Conservation (phyloP, 2,797 vertebrate genomes). For the Pipistrellus kuhlii region DNA sequence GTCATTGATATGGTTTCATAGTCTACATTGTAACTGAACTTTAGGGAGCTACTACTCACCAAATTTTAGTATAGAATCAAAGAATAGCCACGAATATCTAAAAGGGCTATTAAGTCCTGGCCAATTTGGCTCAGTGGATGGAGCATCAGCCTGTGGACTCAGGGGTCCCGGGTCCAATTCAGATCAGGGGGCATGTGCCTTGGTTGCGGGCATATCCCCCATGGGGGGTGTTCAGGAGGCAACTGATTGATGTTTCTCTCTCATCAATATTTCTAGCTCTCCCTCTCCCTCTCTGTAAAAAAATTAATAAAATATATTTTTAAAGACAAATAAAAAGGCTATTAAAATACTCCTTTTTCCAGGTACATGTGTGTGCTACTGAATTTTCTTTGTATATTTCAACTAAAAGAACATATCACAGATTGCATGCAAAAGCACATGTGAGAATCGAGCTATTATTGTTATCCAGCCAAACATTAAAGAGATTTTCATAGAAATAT, state of each 20-base stretch:
- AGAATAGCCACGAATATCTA: background rate
- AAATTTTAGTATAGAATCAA: background rate
- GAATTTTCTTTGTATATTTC: background rate
- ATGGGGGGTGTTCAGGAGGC: too few relatives aligned
- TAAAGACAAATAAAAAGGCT: background rate
- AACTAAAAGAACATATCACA: slow-evolving; percentile 10
- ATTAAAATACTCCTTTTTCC: background rate
- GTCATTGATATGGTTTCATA: background rate
- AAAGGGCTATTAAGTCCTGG: too few relatives aligned
- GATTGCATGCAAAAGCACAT: background rate
- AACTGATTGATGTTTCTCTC: too few relatives aligned
- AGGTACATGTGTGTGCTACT: background rate
- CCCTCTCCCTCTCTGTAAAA: too few relatives aligned
- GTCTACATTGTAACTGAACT: background rate
- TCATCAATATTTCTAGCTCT: too few relatives aligned
- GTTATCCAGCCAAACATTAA: background rate
- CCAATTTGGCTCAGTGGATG: too few relatives aligned
- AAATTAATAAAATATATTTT: too few relatives aligned
- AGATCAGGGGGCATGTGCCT: too few relatives aligned
- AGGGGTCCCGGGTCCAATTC: too few relatives aligned
- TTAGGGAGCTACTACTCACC: background rate
- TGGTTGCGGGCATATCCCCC: too few relatives aligned
- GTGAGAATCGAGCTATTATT: background rate
- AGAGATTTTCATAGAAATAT: background rate
- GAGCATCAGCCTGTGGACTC: too few relatives aligned